These are phyloP conservation scores for Choreutis nemorana DNA, from an alignment of 2,888 invertebrate species.

Conservation along the genomic window DNA sequence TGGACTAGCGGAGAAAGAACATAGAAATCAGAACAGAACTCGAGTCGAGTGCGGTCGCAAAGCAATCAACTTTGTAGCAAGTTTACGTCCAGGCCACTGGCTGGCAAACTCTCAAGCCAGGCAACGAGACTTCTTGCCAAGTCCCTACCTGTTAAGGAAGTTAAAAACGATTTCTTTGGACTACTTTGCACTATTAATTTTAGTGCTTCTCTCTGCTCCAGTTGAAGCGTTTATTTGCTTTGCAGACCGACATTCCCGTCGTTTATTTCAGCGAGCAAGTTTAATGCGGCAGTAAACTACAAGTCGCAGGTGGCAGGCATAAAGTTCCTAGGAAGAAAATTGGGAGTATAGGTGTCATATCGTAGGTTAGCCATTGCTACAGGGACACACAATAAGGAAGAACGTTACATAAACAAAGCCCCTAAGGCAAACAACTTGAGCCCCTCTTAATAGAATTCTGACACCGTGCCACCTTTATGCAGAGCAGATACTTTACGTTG, in stretches of 20 bases:
- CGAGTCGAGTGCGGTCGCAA: slow-evolving; percentile 23
- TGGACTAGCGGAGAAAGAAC: slow-evolving; percentile 9
- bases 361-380: slow-evolving; percentile 13
- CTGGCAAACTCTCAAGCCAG: slow-evolving; percentile 16
- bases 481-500: slow-evolving; percentile 32
- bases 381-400: slow-evolving; percentile 34
- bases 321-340: slow-evolving; percentile 27
- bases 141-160: slow-evolving; percentile 3
- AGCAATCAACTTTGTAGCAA: slow-evolving; percentile 34
- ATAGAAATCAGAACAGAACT: slow-evolving; percentile 25
- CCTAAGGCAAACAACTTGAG: slow-evolving; percentile 39
- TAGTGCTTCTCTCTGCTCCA: background rate
- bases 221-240: background rate
- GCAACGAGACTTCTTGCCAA: slow-evolving; percentile 13
- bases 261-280: background rate
- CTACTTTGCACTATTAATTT: slow-evolving; percentile 10
- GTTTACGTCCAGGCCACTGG: slow-evolving; percentile 20
- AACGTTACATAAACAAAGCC: slow-evolving; percentile 43
- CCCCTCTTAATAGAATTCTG: slow-evolving; percentile 49
- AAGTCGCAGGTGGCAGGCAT: slow-evolving; percentile 31
- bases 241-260: background rate
- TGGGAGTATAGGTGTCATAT: slow-evolving; percentile 33
- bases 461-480: slow-evolving; percentile 31
- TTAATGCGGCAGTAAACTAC: slow-evolving; percentile 16
- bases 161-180: slow-evolving; percentile 16